phyloP scores from a whole-genome alignment of 2,888 invertebrate species.

The Agriotes lineatus region DNA sequence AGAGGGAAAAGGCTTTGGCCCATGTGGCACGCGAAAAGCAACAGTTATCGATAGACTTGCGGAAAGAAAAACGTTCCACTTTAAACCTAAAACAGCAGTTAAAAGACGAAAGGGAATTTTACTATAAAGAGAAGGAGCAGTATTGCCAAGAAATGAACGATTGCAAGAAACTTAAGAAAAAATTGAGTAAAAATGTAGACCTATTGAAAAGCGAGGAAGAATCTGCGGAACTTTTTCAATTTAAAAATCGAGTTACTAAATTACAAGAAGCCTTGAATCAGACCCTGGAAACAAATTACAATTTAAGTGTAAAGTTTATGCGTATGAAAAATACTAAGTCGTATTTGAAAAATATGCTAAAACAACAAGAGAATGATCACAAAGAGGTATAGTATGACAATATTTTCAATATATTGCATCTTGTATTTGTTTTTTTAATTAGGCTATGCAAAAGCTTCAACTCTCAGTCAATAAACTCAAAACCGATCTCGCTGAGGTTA shows the following conservation, averaged over 20 bases:
- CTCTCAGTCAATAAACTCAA: constrained; percentile 58
- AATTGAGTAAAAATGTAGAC: constrained; percentile 48
- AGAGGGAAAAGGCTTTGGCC: constrained; percentile 67
- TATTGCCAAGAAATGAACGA: constrained; percentile 68
- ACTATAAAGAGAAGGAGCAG: constrained; percentile 70
- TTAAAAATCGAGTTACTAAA: constrained; percentile 61
- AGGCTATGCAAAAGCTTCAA: constrained; percentile 59
- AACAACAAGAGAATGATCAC: constrained; percentile 58
- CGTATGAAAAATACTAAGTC: constrained; percentile 65
- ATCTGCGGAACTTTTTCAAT: constrained; percentile 56
- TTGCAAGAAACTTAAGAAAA: constrained; percentile 59
- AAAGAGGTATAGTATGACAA: constrained; percentile 53
- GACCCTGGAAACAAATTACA: constrained; percentile 65
- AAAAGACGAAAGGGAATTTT: constrained; percentile 69
- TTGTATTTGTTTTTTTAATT: constrained; percentile 42
- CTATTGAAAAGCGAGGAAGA: constrained; percentile 54
- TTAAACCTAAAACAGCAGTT: constrained; percentile 69
- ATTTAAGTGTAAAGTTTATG: constrained; percentile 65
- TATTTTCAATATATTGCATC: neutral
- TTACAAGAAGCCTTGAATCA: constrained; percentile 62
- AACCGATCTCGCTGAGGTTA: constrained; percentile 57
- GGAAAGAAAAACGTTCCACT: constrained; percentile 66
- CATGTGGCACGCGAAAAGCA: constrained; percentile 69
- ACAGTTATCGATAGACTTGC: constrained; percentile 66
- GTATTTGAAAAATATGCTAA: constrained; percentile 58